Evolutionary conservation across 1,140 invertebrate species (phyloP), one percentile per base, ranked within the genome.

Genomic region (Pseudomyrmex cubaensis): DNA sequence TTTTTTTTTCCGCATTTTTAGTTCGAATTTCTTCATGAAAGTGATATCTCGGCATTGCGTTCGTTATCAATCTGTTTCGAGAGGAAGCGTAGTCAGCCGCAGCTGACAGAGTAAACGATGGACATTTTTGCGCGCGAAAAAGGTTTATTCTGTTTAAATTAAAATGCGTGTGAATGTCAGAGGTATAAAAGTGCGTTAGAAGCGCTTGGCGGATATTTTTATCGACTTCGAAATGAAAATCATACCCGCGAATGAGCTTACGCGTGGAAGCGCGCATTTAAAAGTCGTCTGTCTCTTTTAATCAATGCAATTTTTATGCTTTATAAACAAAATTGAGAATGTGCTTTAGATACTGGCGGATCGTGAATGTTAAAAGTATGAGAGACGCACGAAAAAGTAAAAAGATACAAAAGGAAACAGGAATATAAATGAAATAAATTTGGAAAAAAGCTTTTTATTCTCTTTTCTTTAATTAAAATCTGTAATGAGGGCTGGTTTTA

Each of bases 51-150:
- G 76, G 44, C 76, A 50, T 20, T 10, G 44, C 22, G 62, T 80
- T 84, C 76, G 75, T 84, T 48, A 67, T 57, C 57, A 78, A 66
- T 73, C 59, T 35, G 35, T 87, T 64, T 83, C 52, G 76, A 59
- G 85, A 85, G 87, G 35, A 57, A 64, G 76, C 83, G 84, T 82
- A 82, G 87, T 87, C 82, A 84, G 76, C 76, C 70, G 76, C 87
- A 85, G 86, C 85, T 87, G 87, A 87, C 85, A 88, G 85, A 76
- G 35, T 54, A 56, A 56, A 69, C 64, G 35, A 57, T 66, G 73
- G 67, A 13, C 35, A 88, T 87, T 85, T 87, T 85, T 88, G 72
- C 83, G 75, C 44, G 67, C 84, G 72, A 76, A 75, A 86, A 85
- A 82, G 73, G 82, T 88, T 80, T 82, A 84, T 87, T 83, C 76